Base-by-base conservation (phyloP, 2,888 invertebrate genomes). In the Caenorhabditis virilis region DNA sequence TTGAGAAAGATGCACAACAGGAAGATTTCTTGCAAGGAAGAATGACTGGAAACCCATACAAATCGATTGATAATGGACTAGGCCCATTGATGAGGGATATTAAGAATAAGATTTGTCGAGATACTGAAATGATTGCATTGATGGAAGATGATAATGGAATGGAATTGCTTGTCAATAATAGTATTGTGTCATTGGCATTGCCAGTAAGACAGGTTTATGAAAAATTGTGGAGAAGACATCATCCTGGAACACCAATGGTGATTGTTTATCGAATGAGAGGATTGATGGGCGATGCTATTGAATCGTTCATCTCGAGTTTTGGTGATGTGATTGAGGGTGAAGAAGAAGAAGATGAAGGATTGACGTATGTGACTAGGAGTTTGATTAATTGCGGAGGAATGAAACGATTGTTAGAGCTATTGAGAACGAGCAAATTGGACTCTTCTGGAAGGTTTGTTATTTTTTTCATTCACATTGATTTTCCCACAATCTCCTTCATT, bases 91-190 rank as follows among this genome's bases (percentile, higher is more conserved):
- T 98, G 97, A 88, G 97, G 36, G 95, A 98, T 84, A 92, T 98
- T 11, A 98, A 98, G 86, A 97, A 98, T 85, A 97, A 97, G 86
- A 75, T 75, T 30, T 75, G 75, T 42, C 62, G 78, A 76, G 97
- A 98, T 85, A 97, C 97, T 85, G 97, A 98, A 84, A 87, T 98
- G 61, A 93, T 98, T n/a, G 95, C 97, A 0, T 85, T 98, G 25
- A 85, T 97, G 0, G 97, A 98, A 83, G 97, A 98, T 84, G 98
- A 97, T 85, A 95, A 93, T 82, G 95, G 95, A 53, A 97, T 97
- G 95, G 95, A 95, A 61, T 87, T 97, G 72, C 88, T 98, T 27
- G 95, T 98, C 7, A 92, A 93, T 84, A 95, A 95, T 85, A 95
- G 95, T 87, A 98, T 98, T 73, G 95, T 98, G 85, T 93, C 93